These are phyloP conservation scores for Nematostella vectensis DNA, from an alignment of 92 coral and sea anemone species.

Conservation along the genomic window DNA sequence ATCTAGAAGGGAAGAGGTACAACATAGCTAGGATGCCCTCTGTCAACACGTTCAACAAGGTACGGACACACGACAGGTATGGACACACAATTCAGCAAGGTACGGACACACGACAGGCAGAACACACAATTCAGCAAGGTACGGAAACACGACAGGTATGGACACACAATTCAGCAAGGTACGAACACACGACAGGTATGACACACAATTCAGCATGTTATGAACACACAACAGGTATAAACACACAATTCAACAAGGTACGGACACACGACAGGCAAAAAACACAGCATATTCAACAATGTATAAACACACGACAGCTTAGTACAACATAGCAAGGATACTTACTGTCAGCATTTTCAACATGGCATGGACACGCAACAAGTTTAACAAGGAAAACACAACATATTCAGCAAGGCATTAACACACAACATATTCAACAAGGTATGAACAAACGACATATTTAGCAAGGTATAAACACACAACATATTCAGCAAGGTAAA, in stretches of 20 bases:
- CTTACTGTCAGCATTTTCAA: too few species aligned
- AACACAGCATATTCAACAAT: constrained; percentile 69
- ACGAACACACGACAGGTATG: background rate
- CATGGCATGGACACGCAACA: background rate
- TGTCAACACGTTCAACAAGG: constrained; percentile 82
- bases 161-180: background rate
- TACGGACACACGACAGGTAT: too few species aligned
- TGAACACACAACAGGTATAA: too few species aligned
- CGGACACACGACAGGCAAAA: background rate
- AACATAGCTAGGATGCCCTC: constrained; percentile 69
- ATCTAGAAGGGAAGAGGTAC: constrained; percentile 38
- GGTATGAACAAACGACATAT: too few species aligned
- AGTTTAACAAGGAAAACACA: too few species aligned
- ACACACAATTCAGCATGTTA: constrained; percentile 80
- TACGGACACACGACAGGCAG: background rate
- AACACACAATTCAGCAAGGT: constrained; percentile 87
- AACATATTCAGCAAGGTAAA: too few species aligned
- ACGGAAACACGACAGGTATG: too few species aligned
- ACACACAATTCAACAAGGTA: background rate
- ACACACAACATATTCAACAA: too few species aligned
- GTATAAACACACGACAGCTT: too few species aligned
- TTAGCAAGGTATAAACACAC: too few species aligned
- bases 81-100: background rate
- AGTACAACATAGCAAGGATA: too few species aligned
- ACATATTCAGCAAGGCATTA: too few species aligned